Conservation (phyloP, 2,888 invertebrate genomes). For the Limnephilus lunatus region DNA sequence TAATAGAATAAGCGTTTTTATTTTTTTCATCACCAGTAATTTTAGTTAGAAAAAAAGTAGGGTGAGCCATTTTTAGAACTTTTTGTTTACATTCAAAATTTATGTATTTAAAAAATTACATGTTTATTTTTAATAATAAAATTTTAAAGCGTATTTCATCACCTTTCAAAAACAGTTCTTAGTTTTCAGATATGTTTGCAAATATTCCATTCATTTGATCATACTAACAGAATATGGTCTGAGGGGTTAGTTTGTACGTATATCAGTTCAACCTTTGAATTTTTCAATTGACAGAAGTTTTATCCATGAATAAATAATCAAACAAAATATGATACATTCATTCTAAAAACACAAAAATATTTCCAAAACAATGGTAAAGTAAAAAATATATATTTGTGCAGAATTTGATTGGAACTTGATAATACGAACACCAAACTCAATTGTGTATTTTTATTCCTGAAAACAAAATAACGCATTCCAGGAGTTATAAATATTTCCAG, state of each 20-base stretch:
- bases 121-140: too few relatives aligned
- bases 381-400: not conserved
- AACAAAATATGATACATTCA: not conserved
- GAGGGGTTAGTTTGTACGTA: too few relatives aligned
- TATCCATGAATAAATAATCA: not conserved
- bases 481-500: not conserved
- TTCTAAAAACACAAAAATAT: not conserved
- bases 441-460: not conserved
- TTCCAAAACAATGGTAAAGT: not conserved
- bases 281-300: not conserved
- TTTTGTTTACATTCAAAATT: too few relatives aligned
- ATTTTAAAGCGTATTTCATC: too few relatives aligned
- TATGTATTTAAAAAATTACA: too few relatives aligned
- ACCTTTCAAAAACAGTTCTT: too few relatives aligned
- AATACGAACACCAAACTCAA: not conserved
- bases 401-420: not conserved
- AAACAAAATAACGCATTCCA: not conserved
- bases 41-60: too few relatives aligned
- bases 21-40: too few relatives aligned
- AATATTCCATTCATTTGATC: too few relatives aligned
- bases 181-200: too few relatives aligned
- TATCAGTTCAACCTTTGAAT: not conserved
- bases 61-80: too few relatives aligned
- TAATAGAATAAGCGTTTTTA: too few relatives aligned
- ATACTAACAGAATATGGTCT: not conserved